These are phyloP conservation scores for Chymomyza fuscimana DNA, from an alignment of 2,888 invertebrate genomes.

Conservation along the genomic window DNA sequence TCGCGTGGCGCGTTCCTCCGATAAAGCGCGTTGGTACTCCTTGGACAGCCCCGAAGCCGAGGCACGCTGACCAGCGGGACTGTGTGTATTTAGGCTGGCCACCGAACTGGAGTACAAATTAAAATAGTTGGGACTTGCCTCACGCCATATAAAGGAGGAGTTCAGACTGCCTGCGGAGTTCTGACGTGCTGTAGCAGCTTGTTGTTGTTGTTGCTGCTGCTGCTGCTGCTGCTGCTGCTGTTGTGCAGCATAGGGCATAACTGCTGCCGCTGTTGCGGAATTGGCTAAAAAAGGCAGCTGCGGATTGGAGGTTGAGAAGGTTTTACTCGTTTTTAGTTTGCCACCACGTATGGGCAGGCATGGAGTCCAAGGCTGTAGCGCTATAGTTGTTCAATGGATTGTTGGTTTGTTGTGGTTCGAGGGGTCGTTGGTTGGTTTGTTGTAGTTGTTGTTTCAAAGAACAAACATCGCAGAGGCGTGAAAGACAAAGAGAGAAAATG, in stretches of 20 bases:
- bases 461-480: conserved; percentile 50
- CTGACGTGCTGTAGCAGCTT: conserved; percentile 54
- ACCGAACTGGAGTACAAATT: conserved; percentile 80
- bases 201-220: conserved; percentile 44
- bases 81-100: conserved; percentile 74
- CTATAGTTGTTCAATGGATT: conserved; percentile 59
- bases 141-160: conserved; percentile 80
- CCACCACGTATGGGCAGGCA: conserved; percentile 80
- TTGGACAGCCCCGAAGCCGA: conserved; percentile 32
- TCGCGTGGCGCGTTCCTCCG: conserved; percentile 77
- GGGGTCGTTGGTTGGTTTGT: conserved; percentile 17
- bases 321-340: conserved; percentile 80
- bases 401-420: conserved; percentile 21
- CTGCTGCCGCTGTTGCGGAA: conserved; percentile 44
- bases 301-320: conserved; percentile 80
- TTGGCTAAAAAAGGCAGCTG: conserved; percentile 79
- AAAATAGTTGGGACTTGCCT: conserved; percentile 80
- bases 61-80: conserved; percentile 5
- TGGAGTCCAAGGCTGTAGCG: conserved; percentile 80
- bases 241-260: conserved; percentile 39
- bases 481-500: conserved; percentile 75
- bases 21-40: conserved; percentile 76
- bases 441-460: conserved; percentile 31
- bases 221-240: conserved; percentile 50
- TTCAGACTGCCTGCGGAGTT: conserved; percentile 78